These are phyloP conservation scores for Coracias cyanogaster DNA, from an alignment of 2,797 vertebrate genomes.

Conservation along the genomic window DNA sequence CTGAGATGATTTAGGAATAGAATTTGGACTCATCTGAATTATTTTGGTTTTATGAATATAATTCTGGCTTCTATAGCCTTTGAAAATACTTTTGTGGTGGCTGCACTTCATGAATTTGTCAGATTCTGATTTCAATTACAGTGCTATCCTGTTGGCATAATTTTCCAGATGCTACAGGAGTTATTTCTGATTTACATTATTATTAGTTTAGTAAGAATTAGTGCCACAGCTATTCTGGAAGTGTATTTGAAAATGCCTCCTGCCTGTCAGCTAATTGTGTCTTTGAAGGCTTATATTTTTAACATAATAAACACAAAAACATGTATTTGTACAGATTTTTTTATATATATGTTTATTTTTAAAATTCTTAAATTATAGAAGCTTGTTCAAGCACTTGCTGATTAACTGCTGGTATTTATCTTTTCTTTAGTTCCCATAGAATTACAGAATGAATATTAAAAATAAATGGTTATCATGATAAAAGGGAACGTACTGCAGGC, in stretches of 20 bases:
- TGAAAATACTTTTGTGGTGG: background rate
- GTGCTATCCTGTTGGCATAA: background rate
- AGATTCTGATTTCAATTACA: constrained; percentile 9
- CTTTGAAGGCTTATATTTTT: constrained; percentile 8
- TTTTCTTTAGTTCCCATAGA: background rate
- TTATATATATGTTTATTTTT: background rate
- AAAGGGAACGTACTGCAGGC: background rate
- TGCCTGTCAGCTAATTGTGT: background rate
- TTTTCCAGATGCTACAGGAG: background rate
- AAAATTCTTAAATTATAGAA: background rate
- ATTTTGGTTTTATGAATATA: background rate
- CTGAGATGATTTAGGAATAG: background rate
- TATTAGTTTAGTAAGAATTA: constrained; percentile 25
- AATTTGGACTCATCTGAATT: background rate
- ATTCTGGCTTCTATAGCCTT: background rate
- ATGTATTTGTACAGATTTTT: background rate
- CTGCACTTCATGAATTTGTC: background rate
- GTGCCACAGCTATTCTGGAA: background rate
- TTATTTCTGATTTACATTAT: constrained; percentile 33
- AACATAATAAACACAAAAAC: background rate
- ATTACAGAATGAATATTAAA: background rate
- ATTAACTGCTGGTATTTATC: background rate
- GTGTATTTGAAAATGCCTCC: background rate
- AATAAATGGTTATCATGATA: background rate
- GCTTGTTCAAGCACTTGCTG: background rate